phyloP scores from a whole-genome alignment of 2,113 vertebrate species.

The Notiomystis cincta region DNA sequence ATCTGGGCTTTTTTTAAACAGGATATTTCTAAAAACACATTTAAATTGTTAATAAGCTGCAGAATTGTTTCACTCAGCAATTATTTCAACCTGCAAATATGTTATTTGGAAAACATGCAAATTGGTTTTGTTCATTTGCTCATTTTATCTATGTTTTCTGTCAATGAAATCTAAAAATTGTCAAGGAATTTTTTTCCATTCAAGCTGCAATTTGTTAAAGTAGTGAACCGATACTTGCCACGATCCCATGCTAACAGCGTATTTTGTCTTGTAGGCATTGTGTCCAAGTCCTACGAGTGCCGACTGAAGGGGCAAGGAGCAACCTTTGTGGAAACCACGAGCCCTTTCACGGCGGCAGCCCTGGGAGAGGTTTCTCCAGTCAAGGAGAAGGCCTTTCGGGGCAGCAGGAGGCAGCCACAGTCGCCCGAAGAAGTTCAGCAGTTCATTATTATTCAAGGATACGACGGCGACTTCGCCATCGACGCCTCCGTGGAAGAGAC shows the following conservation, averaged over 20 bases:
- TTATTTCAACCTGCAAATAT: constrained; percentile 54
- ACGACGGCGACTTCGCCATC: constrained; percentile 79
- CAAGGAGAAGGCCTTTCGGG: constrained; percentile 47
- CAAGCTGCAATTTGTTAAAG: neutral
- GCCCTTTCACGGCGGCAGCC: constrained; percentile 68
- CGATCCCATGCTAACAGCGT: neutral
- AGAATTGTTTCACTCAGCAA: constrained; percentile 40
- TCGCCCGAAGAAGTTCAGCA: constrained; percentile 83
- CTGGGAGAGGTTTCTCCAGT: constrained; percentile 68
- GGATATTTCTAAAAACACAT: neutral
- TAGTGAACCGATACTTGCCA: neutral
- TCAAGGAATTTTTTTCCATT: neutral
- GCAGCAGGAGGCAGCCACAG: constrained; percentile 15
- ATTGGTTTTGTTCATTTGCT: constrained; percentile 7
- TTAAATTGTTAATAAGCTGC: constrained; percentile 49
- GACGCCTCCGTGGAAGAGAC: constrained; percentile 90
- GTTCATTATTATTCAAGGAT: constrained; percentile 95
- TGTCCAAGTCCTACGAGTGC: constrained; percentile 97
- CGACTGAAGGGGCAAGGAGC: constrained; percentile 95
- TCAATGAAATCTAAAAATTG: constrained; percentile 19
- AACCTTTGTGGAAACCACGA: constrained; percentile 86
- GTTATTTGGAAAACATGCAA: constrained; percentile 44
- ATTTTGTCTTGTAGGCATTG: constrained; percentile 83
- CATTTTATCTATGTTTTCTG: constrained; percentile 33
- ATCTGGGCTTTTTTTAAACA: neutral